Evolutionary conservation across 2,888 invertebrate species (phyloP), one percentile per base, ranked within the genome.

Genomic region (Drosophila neutralis): DNA sequence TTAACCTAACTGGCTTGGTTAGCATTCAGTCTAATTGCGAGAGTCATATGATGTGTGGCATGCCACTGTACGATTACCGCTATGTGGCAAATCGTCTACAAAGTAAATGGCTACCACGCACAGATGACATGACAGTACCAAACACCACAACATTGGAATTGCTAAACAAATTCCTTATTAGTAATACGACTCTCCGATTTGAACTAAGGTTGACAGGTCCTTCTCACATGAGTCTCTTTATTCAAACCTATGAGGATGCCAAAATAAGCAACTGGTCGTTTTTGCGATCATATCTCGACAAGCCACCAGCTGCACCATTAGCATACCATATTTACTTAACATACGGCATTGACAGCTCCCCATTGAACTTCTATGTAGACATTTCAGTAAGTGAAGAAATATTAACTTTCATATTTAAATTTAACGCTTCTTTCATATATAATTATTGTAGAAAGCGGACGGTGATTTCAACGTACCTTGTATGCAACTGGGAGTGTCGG

Each of bases 401-500:
- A 7, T 2, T 15, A 54, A 42, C 4, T 18, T 10, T 15, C 1
- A 18, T 10, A 7, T 36, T 15, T 24, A 18, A 2, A 27, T 6
- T 15, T n/a, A 29, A 4, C 11, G 15, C 0, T n/a, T 7, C 24
- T 24, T 24, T 15, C 4, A 45, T n/a, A 2, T 11, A 11, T n/a
- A 5, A 15, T 2, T 3, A 31, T 21, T 72, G 1, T 24, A 85
- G 78, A 88, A 88, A 52, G 13, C 69, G 13, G 69, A 84, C 8
- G 80, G 72, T n/a, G 80, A 84, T 18, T 80, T 85, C 15, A 73
- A 85, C 8, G 82, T 72, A 3, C 86, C 91, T 0, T 45, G 82
- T 5, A 71, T 92, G 11, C 92, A 94, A 69, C 73, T 94, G 31
- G 94, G 93, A 4, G 81, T 94, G 18, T 91, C 92, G 2, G 94